Evolutionary conservation across 2,888 invertebrate genomes (phyloP), one percentile per base, ranked within the genome.

Genomic region (Bursaphelenchus okinawaensis): DNA sequence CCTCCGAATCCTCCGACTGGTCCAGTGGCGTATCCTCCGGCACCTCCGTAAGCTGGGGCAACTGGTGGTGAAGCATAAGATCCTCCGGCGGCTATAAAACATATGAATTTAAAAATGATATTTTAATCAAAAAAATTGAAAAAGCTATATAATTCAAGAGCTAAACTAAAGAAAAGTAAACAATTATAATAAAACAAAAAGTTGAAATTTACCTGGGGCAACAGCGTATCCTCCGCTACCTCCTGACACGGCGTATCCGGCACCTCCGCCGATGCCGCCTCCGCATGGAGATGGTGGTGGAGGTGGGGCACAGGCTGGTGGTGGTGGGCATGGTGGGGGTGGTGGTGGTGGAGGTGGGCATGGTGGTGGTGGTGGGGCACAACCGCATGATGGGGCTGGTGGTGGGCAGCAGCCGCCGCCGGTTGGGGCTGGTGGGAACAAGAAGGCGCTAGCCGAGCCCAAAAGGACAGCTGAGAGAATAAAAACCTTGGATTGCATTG

Each of bases 191-290:
- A 29, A 3, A 4, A 40, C 12, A 16, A 40, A 40, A 40, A 40
- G 16, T 1, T 40, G n/a, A 40, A 40, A 40, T n/a, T 1, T 40
- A 40, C 40, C 12, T 40, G 40, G 54, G n/a, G 26, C 54, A 19
- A 54, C 57, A n/a, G 20, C 57, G 19, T 20, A 55, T 55, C 54
- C 51, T 19, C 54, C 60, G 50, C 54, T 55, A 31, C 22, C 60
- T 54, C 54, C 54, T 12, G 70, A 63, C 26, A 59, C 69, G 20
- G 67, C 62, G 16, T 65, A 51, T n/a, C 63, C 57, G 8, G 51
- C 59, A 40, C n/a, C 12, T 54, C 40, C 31, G 63, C 51, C 40
- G 52, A 40, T 50, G 59, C 62, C 40, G 40, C 28, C 19, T 26
- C 50, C 19, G 61, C 51, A 24, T 54, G 62, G 62, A 24, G 63